These are phyloP conservation scores for Sinella curviseta DNA, from an alignment of 1,140 invertebrate genomes.

Conservation along the genomic window DNA sequence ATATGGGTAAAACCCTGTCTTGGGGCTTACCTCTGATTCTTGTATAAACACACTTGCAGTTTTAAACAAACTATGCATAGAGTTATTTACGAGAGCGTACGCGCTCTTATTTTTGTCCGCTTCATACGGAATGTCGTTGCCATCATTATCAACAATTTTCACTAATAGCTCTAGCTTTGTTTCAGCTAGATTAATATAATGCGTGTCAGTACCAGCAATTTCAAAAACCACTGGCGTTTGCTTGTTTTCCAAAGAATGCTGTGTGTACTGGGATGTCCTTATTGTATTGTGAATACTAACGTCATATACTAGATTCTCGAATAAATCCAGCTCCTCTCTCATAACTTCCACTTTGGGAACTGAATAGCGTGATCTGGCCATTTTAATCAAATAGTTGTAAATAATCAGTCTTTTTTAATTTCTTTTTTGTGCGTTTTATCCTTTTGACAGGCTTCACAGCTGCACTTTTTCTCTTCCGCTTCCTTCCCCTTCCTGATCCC, in stretches of 20 bases:
- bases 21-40: constrained; percentile 55
- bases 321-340: neutral
- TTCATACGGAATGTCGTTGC: neutral
- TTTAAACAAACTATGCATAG: constrained; percentile 55
- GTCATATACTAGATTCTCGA: neutral
- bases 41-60: constrained; percentile 56
- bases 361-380: neutral
- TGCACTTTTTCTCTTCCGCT: neutral
- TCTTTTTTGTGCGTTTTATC: neutral
- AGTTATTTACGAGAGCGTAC: constrained; percentile 52
- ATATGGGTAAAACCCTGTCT: constrained; percentile 56
- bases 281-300: neutral
- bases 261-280: neutral
- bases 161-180: neutral
- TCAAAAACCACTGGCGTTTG: neutral
- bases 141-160: neutral
- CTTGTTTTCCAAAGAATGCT: neutral
- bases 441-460: no score
- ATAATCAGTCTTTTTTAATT: neutral
- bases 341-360: neutral
- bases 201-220: neutral
- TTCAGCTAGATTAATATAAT: neutral
- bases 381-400: neutral
- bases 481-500: neutral
- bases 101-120: neutral